Evolutionary conservation across 2,888 invertebrate genomes (phyloP).

Genomic region (Philaethria dido): DNA sequence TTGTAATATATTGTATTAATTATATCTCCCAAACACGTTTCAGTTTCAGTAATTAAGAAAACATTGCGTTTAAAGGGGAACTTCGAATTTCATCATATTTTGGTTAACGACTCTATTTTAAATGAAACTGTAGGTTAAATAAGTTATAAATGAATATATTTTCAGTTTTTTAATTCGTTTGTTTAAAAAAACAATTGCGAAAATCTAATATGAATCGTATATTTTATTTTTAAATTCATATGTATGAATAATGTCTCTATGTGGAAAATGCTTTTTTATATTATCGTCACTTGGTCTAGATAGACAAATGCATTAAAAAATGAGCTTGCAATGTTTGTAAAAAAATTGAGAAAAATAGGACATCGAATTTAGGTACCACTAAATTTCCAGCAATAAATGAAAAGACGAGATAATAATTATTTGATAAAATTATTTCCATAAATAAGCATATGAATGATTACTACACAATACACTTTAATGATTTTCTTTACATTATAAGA

Average conservation of each 20-base stretch:
- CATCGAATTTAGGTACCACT: too few species aligned
- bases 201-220: too few species aligned
- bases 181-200: too few species aligned
- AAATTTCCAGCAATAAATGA: too few species aligned
- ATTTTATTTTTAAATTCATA: too few species aligned
- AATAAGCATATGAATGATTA: too few species aligned
- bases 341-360: background rate
- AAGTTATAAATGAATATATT: background rate
- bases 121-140: conserved; percentile 18
- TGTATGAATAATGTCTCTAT: too few species aligned
- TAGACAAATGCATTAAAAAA: background rate
- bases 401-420: too few species aligned
- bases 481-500: background rate
- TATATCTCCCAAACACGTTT: too few species aligned
- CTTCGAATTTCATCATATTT: conserved; percentile 23
- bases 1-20: conserved; percentile 31
- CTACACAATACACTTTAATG: background rate
- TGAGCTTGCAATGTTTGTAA: background rate
- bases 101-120: conserved; percentile 34
- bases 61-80: conserved; percentile 28
- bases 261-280: background rate
- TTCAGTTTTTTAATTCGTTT: too few species aligned
- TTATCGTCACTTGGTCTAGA: background rate
- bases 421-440: too few species aligned
- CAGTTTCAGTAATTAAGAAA: conserved; percentile 42